Evolutionary conservation across 2,888 invertebrate genomes (phyloP).

Genomic region (Lochmaea capreae): DNA sequence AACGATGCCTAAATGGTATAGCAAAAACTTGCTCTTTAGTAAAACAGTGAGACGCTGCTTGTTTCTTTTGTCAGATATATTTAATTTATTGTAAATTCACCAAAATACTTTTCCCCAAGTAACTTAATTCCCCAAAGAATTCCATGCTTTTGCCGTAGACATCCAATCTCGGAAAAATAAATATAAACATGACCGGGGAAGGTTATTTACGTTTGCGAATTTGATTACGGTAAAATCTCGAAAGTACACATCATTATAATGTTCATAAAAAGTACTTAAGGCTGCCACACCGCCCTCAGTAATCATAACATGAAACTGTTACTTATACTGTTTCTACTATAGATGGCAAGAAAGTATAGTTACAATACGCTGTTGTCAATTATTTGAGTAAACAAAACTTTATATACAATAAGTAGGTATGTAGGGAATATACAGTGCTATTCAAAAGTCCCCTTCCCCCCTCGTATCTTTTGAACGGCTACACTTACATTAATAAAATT

Average conservation of each 20-base stretch:
- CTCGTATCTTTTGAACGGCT: too few relatives aligned
- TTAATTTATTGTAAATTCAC: slow-evolving; percentile 20
- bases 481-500: too few relatives aligned
- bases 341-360: too few relatives aligned
- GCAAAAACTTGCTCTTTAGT: slow-evolving; percentile 2
- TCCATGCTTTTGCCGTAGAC: slow-evolving; percentile 21
- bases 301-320: too few relatives aligned
- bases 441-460: too few relatives aligned
- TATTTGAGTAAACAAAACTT: too few relatives aligned
- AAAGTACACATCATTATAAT: background rate
- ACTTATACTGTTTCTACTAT: too few relatives aligned
- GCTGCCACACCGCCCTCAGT: too few relatives aligned
- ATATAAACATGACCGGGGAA: slow-evolving; percentile 18
- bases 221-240: slow-evolving; percentile 10
- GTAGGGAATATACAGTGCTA: too few relatives aligned
- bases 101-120: background rate
- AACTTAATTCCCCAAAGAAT: slow-evolving; percentile 7
- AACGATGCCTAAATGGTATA: slow-evolving; percentile 13
- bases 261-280: background rate
- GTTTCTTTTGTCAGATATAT: slow-evolving; percentile 8
- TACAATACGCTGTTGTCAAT: too few relatives aligned
- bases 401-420: too few relatives aligned
- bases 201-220: slow-evolving; percentile 18
- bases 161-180: slow-evolving; percentile 25
- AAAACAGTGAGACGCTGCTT: background rate